Evolutionary conservation across 2,888 invertebrate species (phyloP).

Genomic region (Scaptomyza parva): DNA sequence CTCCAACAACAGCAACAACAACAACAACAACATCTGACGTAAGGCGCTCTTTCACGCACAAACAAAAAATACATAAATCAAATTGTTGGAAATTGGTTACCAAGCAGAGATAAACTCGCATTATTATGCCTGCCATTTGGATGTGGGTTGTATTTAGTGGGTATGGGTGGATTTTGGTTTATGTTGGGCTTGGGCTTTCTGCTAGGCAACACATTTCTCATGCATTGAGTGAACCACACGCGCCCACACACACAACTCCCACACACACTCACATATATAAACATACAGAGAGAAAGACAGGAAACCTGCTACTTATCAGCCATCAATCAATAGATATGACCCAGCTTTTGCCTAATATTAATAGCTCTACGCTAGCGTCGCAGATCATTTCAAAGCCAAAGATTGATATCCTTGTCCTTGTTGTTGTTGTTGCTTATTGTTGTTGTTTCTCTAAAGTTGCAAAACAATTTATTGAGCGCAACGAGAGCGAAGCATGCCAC

Average conservation of each 20-base stretch:
- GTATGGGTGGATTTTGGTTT: neutral
- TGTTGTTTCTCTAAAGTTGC: slow-evolving; percentile 36
- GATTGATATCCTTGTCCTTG: slow-evolving; percentile 52
- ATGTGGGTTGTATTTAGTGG: neutral
- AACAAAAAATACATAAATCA: slow-evolving; percentile 77
- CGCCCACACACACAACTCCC: neutral
- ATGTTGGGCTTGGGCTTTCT: neutral
- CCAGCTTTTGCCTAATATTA: slow-evolving; percentile 57
- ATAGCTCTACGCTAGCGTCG: slow-evolving; percentile 48
- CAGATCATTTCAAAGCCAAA: slow-evolving; percentile 39
- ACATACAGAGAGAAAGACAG: neutral
- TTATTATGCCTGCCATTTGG: slow-evolving; percentile 69
- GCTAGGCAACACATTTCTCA: slow-evolving; percentile 39
- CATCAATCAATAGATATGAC: slow-evolving; percentile 72
- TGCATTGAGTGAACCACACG: slow-evolving; percentile 15
- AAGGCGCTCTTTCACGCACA: slow-evolving; percentile 44
- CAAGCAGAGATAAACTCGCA: slow-evolving; percentile 76
- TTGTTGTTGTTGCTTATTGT: slow-evolving; percentile 9
- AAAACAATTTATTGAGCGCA: slow-evolving; percentile 57
- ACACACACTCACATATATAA: neutral
- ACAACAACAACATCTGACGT: slow-evolving; percentile 17
- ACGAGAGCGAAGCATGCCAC: neutral
- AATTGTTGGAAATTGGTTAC: slow-evolving; percentile 76
- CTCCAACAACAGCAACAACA: slow-evolving; percentile 1
- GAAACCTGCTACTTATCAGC: slow-evolving; percentile 59